These are phyloP conservation scores for Ectemnius cavifrons DNA, from an alignment of 2,888 invertebrate genomes.

Conservation along the genomic window DNA sequence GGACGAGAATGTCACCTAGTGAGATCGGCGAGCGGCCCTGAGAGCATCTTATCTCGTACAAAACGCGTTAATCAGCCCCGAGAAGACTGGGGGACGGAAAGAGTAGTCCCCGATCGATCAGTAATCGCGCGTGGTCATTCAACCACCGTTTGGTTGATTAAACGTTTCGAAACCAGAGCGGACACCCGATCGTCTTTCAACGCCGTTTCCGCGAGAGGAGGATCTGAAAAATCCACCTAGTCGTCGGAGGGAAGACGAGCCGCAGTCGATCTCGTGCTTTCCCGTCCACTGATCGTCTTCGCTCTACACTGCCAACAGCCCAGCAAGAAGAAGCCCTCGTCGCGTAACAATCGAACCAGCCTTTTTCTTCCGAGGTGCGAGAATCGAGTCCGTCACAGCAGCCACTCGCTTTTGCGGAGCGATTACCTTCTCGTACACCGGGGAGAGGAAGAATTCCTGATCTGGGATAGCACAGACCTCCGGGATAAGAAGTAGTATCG, in stretches of 20 bases:
- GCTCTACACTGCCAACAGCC: not conserved
- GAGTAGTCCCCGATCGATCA: not conserved
- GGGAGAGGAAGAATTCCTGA: not conserved
- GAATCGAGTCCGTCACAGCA: too few species aligned
- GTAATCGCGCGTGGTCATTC: too few species aligned
- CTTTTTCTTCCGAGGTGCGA: too few species aligned
- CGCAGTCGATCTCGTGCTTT: slow-evolving; percentile 11
- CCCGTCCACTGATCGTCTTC: not conserved
- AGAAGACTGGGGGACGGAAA: not conserved
- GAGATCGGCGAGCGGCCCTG: slow-evolving; percentile 66
- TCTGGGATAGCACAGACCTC: not conserved
- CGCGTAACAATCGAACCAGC: too few species aligned
- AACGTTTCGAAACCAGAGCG: too few species aligned
- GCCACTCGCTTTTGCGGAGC: not conserved
- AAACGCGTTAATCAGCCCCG: slow-evolving; percentile 23
- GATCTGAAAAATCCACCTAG: too few species aligned
- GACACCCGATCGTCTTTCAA: too few species aligned
- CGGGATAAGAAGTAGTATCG: not conserved
- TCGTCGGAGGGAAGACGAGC: not conserved
- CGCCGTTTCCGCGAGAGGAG: too few species aligned
- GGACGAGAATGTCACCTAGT: slow-evolving; percentile 69
- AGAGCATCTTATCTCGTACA: slow-evolving; percentile 37
- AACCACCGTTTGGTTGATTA: too few species aligned
- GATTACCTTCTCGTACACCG: not conserved
- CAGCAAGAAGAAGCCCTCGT: too few species aligned